Evolutionary conservation across 2,797 vertebrate species (phyloP), one percentile per base, ranked within the genome.

Genomic region (Helarctos malayanus): DNA sequence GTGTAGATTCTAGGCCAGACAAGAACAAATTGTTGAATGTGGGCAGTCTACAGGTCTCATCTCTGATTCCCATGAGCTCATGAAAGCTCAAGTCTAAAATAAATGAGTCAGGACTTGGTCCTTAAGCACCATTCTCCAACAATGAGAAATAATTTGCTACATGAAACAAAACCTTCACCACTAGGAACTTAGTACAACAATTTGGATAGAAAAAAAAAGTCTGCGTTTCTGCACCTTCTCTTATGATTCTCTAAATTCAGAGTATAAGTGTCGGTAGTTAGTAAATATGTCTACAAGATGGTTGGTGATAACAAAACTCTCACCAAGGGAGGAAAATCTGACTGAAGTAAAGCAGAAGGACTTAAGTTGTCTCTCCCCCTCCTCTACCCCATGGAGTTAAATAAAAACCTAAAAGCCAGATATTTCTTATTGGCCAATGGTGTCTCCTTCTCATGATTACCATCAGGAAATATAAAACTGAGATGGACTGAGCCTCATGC

Each of bases 201-300:
- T 91, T 97, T 76, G 63, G 80, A 95, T 59, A 82, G 21, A 69
- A 69, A 68, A 78, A 78, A 35, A 32, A 6, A 57, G 54, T 56
- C 25, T 63, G 13, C 21, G 49, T 47, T 78, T 91, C 29, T 90
- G 4, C 8, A 38, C 6, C 23, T 73, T 86, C 61, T 84, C 13
- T 89, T 45, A 68, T 56, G 47, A 71, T 76, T 54, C 75, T 91
- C 35, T 89, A 79, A 81, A 32, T 84, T 96, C 41, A 76, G n/a
- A 68, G 9, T 11, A 1, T 29, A 91, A 18, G 21, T 49, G 15
- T 76, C 52, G 73, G 19, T 45, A 65, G 47, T 45, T 71, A 47
- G n/a, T 94, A 89, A 71, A 69, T 93, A 41, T 75, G 89, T 94
- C 75, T 86, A 65, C 27, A 83, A 56, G 35, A 23, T 57, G 1